Conservation (phyloP, 2,797 vertebrate species). For the Dipus sagitta region DNA sequence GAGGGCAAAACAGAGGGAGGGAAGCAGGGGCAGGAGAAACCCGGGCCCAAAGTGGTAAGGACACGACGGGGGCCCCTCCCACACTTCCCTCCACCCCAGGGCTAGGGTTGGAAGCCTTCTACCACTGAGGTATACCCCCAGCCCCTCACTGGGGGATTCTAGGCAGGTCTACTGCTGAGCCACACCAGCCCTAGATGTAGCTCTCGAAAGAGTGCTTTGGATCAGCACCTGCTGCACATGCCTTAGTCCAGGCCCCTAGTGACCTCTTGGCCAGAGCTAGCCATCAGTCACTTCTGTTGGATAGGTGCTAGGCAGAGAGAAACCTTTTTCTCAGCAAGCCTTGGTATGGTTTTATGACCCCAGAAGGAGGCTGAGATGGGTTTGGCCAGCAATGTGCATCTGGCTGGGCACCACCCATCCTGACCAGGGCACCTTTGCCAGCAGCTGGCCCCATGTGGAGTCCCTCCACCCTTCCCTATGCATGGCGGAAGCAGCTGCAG, state of each 20-base stretch:
- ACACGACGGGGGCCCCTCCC: not conserved
- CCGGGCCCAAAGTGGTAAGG: not conserved
- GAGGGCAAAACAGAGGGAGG: not conserved
- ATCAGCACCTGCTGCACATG: fast-evolving
- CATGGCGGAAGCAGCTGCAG: not conserved
- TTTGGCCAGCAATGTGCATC: not conserved
- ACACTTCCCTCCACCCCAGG: not conserved
- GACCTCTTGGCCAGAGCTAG: not conserved
- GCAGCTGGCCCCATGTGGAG: not conserved
- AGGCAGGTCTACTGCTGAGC: not conserved
- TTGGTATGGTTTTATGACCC: not conserved
- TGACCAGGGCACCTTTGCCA: not conserved
- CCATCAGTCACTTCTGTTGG: fast-evolving
- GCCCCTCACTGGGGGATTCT: not conserved
- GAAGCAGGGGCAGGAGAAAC: not conserved
- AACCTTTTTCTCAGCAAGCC: not conserved
- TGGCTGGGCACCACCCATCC: not conserved
- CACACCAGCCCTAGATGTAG: not conserved
- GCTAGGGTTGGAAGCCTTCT: not conserved
- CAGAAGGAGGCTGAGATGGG: not conserved
- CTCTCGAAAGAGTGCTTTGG: not conserved
- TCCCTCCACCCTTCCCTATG: not conserved
- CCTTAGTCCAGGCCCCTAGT: not conserved
- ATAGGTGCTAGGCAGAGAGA: not conserved
- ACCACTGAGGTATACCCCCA: not conserved